phyloP scores from a whole-genome alignment of 2,888 invertebrate genomes.

The Liposcelis brunnea region DNA sequence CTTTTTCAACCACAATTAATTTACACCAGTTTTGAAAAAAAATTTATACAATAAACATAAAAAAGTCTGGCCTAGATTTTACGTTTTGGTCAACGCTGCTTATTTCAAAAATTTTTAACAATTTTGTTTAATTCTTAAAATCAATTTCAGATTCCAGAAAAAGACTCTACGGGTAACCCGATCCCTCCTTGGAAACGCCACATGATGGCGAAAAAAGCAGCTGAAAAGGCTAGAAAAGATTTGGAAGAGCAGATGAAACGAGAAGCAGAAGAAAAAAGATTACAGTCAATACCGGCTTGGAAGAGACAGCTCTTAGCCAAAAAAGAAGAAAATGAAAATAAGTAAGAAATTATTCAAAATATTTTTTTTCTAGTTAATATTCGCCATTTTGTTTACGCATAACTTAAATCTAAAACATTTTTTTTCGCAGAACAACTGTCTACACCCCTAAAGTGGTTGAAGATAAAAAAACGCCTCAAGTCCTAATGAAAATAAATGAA shows the following conservation, averaged over 20 bases:
- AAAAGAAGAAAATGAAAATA: slow-evolving; percentile 60
- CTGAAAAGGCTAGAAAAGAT: slow-evolving; percentile 81
- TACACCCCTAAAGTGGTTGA: slow-evolving; percentile 49
- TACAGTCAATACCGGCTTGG: slow-evolving; percentile 85
- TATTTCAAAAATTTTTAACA: no score
- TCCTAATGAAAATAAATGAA: background rate
- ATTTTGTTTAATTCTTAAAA: no score
- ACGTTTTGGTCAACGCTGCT: no score
- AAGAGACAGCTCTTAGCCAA: slow-evolving; percentile 75
- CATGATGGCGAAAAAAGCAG: slow-evolving; percentile 86
- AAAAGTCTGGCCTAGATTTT: no score
- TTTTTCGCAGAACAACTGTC: slow-evolving; percentile 36
- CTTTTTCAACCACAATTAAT: no score
- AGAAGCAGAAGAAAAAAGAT: slow-evolving; percentile 68
- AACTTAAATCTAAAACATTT: background rate
- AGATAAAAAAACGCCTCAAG: slow-evolving; percentile 24
- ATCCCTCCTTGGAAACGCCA: slow-evolving; percentile 93
- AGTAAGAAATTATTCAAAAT: no score
- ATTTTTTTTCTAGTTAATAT: slow-evolving; percentile 14
- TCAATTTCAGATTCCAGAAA: slow-evolving; percentile 67
- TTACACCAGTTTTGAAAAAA: no score
- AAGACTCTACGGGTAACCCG: slow-evolving; percentile 69
- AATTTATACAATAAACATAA: no score
- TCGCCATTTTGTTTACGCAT: background rate
- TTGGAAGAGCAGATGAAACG: slow-evolving; percentile 68